These are phyloP conservation scores for Pachypsylla venusta DNA, from an alignment of 1,140 invertebrate genomes.

Conservation along the genomic window DNA sequence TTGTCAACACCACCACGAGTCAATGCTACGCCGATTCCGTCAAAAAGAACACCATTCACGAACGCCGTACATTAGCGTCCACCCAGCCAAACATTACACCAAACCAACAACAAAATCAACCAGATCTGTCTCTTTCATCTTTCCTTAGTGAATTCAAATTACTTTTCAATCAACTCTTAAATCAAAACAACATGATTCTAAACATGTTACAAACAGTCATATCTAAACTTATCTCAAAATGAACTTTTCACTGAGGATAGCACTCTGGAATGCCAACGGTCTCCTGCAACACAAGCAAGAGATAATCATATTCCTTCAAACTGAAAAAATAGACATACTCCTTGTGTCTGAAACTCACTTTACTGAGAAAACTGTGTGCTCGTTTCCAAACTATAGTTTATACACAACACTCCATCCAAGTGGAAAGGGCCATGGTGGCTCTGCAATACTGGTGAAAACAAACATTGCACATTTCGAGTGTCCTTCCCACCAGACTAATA, in stretches of 20 bases:
- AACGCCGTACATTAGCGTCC: background rate
- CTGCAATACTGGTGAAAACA: conserved; percentile 3
- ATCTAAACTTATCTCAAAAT: background rate
- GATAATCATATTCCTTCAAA: conserved; percentile 17
- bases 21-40: too few species aligned
- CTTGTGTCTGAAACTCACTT: conserved; percentile 21
- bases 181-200: background rate
- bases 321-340: conserved; percentile 20
- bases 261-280: conserved; percentile 8
- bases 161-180: conserved; percentile 8
- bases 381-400: conserved; percentile 11
- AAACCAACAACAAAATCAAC: background rate
- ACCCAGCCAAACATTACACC: background rate
- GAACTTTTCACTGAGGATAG: background rate
- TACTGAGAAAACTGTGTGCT: conserved; percentile 17
- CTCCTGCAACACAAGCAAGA: conserved; percentile 7
- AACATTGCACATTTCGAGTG: background rate
- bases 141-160: conserved; percentile 4
- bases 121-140: background rate
- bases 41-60: background rate
- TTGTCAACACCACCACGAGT: background rate
- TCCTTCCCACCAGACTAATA: background rate
- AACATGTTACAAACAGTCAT: conserved; percentile 1
- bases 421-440: background rate
- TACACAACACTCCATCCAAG: conserved; percentile 6